These are phyloP conservation scores for Leptinotarsa tumamoca DNA, from an alignment of 2,888 invertebrate species.

Conservation along the genomic window DNA sequence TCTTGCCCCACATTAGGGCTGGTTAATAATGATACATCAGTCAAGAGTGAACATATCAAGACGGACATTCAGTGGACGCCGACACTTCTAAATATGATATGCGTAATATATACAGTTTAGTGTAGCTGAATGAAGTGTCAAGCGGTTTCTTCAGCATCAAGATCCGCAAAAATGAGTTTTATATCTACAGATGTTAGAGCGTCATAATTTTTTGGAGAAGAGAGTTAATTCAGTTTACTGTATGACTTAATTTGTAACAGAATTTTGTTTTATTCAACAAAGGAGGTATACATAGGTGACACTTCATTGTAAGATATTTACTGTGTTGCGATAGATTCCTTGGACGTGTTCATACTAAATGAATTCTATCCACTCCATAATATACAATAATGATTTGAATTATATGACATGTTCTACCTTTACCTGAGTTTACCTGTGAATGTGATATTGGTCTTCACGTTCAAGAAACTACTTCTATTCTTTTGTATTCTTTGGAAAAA, in stretches of 20 bases:
- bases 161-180: constrained; percentile 7
- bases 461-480: too few relatives aligned
- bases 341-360: too few relatives aligned
- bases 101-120: constrained; percentile 56
- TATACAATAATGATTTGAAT: too few relatives aligned
- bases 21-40: constrained; percentile 67
- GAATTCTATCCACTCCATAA: too few relatives aligned
- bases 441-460: too few relatives aligned
- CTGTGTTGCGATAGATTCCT: too few relatives aligned
- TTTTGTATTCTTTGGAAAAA: too few relatives aligned
- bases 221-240: neutral
- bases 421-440: too few relatives aligned
- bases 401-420: too few relatives aligned
- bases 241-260: neutral
- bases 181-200: neutral
- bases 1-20: constrained; percentile 64
- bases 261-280: neutral
- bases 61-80: constrained; percentile 65
- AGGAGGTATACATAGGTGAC: neutral
- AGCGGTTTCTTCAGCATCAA: constrained; percentile 16
- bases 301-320: too few relatives aligned
- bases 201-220: neutral
- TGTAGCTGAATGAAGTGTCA: constrained; percentile 21
- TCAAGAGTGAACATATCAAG: constrained; percentile 65
- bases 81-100: constrained; percentile 65